Conservation (phyloP, 2,797 vertebrate species). For the Aulostomus chinensis region DNA sequence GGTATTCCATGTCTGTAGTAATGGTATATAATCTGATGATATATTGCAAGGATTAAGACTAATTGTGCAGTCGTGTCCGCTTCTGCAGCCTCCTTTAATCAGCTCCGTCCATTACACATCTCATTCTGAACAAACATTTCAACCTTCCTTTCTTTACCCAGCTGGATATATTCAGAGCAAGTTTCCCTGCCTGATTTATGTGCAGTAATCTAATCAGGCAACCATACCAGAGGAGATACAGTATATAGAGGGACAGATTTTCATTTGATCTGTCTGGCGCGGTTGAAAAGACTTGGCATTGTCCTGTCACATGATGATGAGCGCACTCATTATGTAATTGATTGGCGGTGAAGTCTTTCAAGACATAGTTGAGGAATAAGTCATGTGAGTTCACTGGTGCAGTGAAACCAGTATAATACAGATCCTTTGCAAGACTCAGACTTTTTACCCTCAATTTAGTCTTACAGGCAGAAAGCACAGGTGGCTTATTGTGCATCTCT, state of each 20-base stretch:
- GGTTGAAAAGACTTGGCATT: constrained; percentile 12
- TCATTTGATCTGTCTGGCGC: constrained; percentile 14
- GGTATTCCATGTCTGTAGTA: no score
- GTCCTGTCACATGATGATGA: constrained; percentile 4
- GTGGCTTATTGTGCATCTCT: no score
- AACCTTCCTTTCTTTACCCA: constrained; percentile 4
- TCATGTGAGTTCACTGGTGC: constrained; percentile 10
- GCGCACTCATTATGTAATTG: constrained; percentile 2
- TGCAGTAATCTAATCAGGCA: constrained; percentile 13
- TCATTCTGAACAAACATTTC: no score
- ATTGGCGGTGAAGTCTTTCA: not conserved
- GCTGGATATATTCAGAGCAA: constrained; percentile 3
- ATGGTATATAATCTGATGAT: no score
- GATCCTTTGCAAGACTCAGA: no score
- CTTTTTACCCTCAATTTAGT: no score
- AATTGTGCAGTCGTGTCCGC: not conserved
- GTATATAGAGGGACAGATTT: constrained; percentile 7
- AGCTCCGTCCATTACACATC: not conserved
- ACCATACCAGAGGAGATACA: not conserved
- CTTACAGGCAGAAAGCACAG: no score
- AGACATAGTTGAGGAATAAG: constrained; percentile 12
- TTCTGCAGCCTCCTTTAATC: not conserved
- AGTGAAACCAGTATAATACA: not conserved
- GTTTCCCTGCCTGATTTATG: not conserved
- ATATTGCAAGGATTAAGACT: no score